Evolutionary conservation across 2,797 vertebrate species (phyloP), one percentile per base, ranked within the genome.

Genomic region (Zenarchopterus dispar): DNA sequence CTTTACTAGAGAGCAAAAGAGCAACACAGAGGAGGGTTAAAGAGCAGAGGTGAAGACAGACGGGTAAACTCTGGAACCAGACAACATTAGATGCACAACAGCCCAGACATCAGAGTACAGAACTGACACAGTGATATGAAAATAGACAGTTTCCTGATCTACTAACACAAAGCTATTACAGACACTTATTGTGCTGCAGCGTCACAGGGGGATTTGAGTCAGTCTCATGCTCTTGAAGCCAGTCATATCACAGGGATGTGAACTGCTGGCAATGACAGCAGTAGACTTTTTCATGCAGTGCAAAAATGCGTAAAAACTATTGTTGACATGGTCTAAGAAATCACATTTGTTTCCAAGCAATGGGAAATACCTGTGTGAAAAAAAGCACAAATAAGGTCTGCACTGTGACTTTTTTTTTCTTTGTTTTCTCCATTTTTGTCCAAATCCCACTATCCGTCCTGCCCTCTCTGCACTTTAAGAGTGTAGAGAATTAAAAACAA

Each of bases 211-310:
- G 72, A 85, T 83, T 86, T 83, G 57, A 41, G 67, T 86, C 84
- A 81, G 82, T 67, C 50, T 62, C 56, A 21, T 66, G 71, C 80
- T 89, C 73, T 63, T 71, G 64, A 72, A 72, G 67, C 69, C 73
- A 75, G 74, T 69, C 44, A 78, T 83, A 90, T 89, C 86, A 87
- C 73, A 71, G 62, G 59, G 74, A 84, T 68, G 65, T 84, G 77
- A 82, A 75, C 47, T 58, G 64, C 73, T 78, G 61, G 69, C 56
- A 54, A 24, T 82, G 85, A 78, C 67, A 78, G 67, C 41, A 78
- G 50, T 53, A 73, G 70, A 63, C 54, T 75, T 74, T 86, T 83
- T 83, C 62, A 84, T 76, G 77, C 72, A 61, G 83, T 64, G 75
- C 79, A 85, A 73, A 86, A 80, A 68, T 53, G 75, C 47, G 15